phyloP scores from a whole-genome alignment of 2,797 vertebrate genomes.

The Hemibagrus guttatus region DNA sequence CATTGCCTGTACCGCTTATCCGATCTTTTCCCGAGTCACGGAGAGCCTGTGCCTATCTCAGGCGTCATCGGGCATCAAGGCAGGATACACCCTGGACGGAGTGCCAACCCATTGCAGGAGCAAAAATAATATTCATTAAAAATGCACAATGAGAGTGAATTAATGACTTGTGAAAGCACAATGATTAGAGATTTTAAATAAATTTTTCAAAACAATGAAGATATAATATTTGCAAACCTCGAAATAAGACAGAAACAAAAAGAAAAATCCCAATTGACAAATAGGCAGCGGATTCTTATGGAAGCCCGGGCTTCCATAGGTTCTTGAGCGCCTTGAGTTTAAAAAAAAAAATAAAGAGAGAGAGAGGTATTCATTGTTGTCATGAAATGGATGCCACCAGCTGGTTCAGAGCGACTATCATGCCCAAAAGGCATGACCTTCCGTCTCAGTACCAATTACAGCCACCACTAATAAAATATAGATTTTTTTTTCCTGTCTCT shows the following conservation, averaged over 20 bases:
- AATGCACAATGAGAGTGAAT: not conserved
- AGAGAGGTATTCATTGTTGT: not conserved
- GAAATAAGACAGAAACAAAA: not conserved
- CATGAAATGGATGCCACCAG: constrained; percentile 23
- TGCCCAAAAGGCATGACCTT: constrained; percentile 57
- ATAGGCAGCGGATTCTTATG: not conserved
- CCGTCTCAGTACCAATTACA: constrained; percentile 73
- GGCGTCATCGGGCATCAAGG: too few species aligned
- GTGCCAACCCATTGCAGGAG: too few species aligned
- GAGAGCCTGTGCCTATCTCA: too few species aligned
- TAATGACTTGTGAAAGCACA: not conserved
- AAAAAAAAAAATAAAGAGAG: not conserved
- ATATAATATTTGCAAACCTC: not conserved
- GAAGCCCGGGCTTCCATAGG: too few species aligned
- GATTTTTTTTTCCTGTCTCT: constrained; percentile 72
- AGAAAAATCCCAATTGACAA: not conserved
- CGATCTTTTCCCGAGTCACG: too few species aligned
- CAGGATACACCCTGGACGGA: too few species aligned
- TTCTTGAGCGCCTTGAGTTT: not conserved
- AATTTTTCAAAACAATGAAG: not conserved
- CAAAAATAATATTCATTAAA: not conserved
- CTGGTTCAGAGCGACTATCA: constrained; percentile 11
- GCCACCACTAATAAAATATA: constrained; percentile 77
- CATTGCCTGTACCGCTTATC: too few species aligned
- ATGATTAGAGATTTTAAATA: not conserved